Evolutionary conservation across 2,113 vertebrate species (phyloP).

Genomic region (Nesoenas mayeri): DNA sequence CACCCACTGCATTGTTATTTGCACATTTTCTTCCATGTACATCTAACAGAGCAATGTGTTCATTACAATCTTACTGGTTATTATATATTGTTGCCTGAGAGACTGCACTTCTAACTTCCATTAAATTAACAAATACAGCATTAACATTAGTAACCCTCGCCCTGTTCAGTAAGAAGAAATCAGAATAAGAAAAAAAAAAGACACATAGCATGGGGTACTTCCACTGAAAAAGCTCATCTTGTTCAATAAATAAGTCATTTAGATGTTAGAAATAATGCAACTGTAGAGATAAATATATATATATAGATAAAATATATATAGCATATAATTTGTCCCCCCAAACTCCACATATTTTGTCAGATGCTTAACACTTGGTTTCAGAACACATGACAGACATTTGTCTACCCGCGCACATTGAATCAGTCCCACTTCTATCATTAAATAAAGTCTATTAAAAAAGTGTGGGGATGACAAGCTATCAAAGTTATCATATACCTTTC

Average conservation of each 20-base stretch:
- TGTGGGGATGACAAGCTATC: neutral
- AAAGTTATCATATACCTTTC: neutral
- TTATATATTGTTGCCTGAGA: neutral
- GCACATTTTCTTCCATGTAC: neutral
- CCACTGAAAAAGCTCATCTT: neutral
- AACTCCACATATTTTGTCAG: neutral
- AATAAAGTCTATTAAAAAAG: neutral
- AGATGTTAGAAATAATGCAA: neutral
- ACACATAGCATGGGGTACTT: neutral
- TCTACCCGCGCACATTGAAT: neutral
- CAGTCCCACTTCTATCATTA: neutral
- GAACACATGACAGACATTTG: neutral
- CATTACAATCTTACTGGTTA: neutral
- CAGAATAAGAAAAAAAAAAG: neutral
- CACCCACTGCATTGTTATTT: neutral
- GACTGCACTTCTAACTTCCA: neutral
- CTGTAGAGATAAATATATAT: neutral
- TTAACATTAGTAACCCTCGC: neutral
- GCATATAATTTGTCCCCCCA: neutral
- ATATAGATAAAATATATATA: neutral
- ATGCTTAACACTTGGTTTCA: neutral
- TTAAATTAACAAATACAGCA: neutral
- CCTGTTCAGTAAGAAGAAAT: neutral
- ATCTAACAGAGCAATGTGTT: neutral
- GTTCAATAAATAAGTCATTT: neutral